A percentile compares a stretch with the other conserved stretches of the same genome.
Conservation (phyloP, 2,797 vertebrate species). For the Malurus leucopterus region DNA sequence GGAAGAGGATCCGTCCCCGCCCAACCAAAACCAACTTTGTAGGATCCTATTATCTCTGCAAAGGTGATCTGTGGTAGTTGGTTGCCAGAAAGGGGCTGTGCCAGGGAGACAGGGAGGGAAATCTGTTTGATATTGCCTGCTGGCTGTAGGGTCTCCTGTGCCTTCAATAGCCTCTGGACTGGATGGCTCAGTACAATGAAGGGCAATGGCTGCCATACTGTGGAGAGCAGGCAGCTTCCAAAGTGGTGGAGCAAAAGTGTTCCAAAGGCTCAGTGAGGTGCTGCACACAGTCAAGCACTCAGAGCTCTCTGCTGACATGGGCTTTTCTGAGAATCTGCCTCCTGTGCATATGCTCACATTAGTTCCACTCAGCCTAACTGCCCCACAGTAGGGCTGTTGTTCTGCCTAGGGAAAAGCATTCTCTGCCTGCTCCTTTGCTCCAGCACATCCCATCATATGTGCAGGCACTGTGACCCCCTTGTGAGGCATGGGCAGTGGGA, state of each 20-base stretch:
- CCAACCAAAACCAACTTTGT: conserved; percentile 94
- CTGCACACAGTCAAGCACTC: fast-evolving
- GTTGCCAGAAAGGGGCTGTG: neutral
- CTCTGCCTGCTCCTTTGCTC: neutral
- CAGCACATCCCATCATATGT: neutral
- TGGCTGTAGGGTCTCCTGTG: neutral
- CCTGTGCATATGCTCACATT: neutral
- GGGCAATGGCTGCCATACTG: neutral
- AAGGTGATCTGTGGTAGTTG: conserved; percentile 77
- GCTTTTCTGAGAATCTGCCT: neutral
- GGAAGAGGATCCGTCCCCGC: conserved; percentile 93
- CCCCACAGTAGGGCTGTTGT: neutral
- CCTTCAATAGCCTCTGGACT: neutral
- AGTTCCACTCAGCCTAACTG: neutral
- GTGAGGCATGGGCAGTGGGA: conserved; percentile 12
- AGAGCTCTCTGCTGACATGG: neutral
- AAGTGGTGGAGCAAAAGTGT: neutral
- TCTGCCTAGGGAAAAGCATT: neutral
- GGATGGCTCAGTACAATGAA: neutral
- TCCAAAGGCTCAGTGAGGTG: neutral
- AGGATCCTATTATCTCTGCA: conserved; percentile 95
- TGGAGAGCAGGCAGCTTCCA: neutral
- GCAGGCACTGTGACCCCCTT: neutral
- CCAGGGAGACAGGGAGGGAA: neutral
- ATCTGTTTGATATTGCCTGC: neutral